Evolutionary conservation across 2,797 vertebrate genomes (phyloP), one percentile per base, ranked within the genome.

Genomic region (Dipus sagitta): DNA sequence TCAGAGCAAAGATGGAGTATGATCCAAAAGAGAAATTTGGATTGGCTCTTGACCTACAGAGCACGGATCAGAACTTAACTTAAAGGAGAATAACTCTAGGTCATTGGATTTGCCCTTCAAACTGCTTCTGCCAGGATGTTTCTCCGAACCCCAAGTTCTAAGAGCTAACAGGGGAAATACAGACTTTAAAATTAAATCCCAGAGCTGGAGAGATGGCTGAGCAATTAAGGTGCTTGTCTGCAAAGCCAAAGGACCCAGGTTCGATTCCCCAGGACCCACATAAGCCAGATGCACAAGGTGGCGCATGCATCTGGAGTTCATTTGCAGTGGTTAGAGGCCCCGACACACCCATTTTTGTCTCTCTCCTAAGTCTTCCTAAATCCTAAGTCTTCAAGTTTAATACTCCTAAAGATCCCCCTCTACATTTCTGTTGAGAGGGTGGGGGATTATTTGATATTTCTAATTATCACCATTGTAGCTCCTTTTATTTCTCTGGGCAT

Each of bases 111-210:
- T 95, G 32, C 20, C 71, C 54, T 47, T 87, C 38, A 74, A 84
- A 77, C 80, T 42, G 54, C 58, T 47, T 90, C 34, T 70, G 71
- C 32, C 75, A 42, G 6, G 38, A 38, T 90, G 26, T 78, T 90
- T 92, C 79, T 86, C 76, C 78, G 94, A 85, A 54, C 38, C 21
- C 23, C 11, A 26, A 52, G 64, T 91, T 95, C 78, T 89, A 75
- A 72, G 6, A 85, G 15, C 77, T 95, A 91, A 90, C 12, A 34
- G 85, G 67, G 90, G 83, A 94, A 96, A 42, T 84, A 84, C 94
- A 77, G 85, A 90, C 89, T 81, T 96, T 60, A 86, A 92, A 95
- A 94, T 88, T 70, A 96, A 94, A 67, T 89, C 92, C 34, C 0
- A 47, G 47, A 7, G 47, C 47, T 47, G 47, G 47, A 47, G 47